Evolutionary conservation across 2,113 vertebrate species (phyloP).

Genomic region (Oxyruncus cristatus): DNA sequence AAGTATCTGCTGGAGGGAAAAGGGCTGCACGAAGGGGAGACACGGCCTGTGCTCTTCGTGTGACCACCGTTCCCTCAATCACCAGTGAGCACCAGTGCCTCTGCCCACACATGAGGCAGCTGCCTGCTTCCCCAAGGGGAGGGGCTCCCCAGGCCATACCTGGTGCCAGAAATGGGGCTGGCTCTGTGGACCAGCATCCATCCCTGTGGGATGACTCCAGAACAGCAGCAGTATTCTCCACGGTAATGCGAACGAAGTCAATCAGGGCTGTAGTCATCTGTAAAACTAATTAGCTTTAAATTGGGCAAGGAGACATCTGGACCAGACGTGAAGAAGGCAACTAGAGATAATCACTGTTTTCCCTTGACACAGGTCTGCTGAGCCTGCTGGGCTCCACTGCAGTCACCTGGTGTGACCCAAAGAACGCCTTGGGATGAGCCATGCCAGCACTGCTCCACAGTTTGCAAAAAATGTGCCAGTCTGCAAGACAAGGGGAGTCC

Average conservation of each 20-base stretch:
- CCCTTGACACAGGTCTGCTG: neutral
- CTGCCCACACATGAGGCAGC: neutral
- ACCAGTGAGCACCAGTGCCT: accelerated
- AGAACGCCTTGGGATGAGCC: neutral
- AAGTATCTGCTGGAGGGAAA: neutral
- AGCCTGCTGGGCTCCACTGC: neutral
- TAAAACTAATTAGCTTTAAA: neutral
- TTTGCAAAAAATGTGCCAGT: neutral
- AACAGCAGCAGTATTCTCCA: accelerated
- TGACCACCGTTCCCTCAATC: neutral
- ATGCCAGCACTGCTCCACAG: neutral
- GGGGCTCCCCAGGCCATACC: accelerated
- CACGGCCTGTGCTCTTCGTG: neutral
- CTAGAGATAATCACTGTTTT: neutral
- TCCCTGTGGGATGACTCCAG: neutral
- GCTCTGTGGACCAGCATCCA: neutral
- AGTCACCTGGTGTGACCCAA: neutral
- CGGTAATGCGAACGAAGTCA: accelerated
- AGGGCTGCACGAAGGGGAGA: accelerated
- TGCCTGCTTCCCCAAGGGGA: neutral
- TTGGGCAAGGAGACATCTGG: neutral
- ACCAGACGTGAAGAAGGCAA: neutral
- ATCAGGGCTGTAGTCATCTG: neutral
- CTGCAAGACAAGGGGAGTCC: neutral
- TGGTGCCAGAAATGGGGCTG: neutral